phyloP scores from a whole-genome alignment of 2,888 invertebrate genomes.

The Aethes cnicana region DNA sequence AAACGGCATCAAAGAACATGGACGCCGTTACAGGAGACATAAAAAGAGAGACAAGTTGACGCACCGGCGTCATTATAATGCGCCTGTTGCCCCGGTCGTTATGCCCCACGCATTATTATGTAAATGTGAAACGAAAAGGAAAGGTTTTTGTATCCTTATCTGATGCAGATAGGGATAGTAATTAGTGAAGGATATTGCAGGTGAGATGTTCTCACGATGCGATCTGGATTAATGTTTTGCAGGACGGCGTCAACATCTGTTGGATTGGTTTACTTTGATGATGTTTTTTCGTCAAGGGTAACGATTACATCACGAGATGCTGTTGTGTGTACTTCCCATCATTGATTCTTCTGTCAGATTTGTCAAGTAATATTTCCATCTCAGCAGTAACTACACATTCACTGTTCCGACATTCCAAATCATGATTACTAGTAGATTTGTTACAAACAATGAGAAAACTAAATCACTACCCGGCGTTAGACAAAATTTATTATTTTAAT shows the following conservation, averaged over 20 bases:
- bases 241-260: neutral
- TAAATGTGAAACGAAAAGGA: constrained; percentile 75
- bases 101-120: constrained; percentile 78
- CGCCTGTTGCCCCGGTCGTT: constrained; percentile 63
- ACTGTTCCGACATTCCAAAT: no score
- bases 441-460: neutral
- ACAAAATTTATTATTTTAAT: neutral
- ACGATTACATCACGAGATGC: no score
- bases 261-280: neutral
- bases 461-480: neutral
- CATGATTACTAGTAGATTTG: no score
- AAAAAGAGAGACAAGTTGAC: constrained; percentile 31
- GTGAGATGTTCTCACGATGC: constrained; percentile 66
- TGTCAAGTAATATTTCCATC: no score
- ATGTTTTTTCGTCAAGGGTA: no score
- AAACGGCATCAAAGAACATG: constrained; percentile 42
- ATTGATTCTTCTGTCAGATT: no score
- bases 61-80: constrained; percentile 51
- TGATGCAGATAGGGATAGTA: constrained; percentile 73
- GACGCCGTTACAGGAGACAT: constrained; percentile 46
- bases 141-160: constrained; percentile 67
- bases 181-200: constrained; percentile 68
- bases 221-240: constrained; percentile 12
- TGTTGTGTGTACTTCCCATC: no score
- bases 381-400: no score